Conservation (phyloP, 2,888 invertebrate species). For the Tetheella fluctuosa region DNA sequence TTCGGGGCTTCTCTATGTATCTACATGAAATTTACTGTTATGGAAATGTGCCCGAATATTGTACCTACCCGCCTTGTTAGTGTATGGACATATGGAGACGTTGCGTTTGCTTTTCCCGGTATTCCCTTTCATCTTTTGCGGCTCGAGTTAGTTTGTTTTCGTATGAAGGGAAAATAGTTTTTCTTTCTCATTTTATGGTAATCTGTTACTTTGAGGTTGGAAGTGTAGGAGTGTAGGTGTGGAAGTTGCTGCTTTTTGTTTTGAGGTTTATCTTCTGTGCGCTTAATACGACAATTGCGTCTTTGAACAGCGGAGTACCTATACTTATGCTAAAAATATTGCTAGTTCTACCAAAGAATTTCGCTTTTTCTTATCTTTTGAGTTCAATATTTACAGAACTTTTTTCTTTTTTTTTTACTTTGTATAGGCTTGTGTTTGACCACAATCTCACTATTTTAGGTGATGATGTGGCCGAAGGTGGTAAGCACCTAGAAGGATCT, state of each 20-base stretch:
- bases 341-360: not conserved
- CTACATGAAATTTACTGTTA: conserved; percentile 20
- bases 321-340: not conserved
- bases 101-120: not conserved
- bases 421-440: no score
- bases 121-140: not conserved
- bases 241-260: not conserved
- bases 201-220: not conserved
- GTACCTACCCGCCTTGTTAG: conserved; percentile 10
- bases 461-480: no score
- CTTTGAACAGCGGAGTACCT: not conserved
- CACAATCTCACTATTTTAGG: no score
- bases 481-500: no score
- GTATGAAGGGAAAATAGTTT: not conserved
- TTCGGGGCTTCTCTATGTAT: conserved; percentile 29
- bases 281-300: not conserved
- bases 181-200: conserved; percentile 3
- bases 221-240: not conserved
- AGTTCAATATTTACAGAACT: no score
- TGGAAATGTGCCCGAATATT: conserved; percentile 19
- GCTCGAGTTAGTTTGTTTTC: not conserved
- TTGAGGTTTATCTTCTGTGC: not conserved
- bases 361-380: not conserved
- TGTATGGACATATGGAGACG: not conserved
- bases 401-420: no score